A percentile compares a stretch with the other conserved stretches of the same genome.
Conservation (phyloP, 2,888 invertebrate species). For the Germaria angustata region DNA sequence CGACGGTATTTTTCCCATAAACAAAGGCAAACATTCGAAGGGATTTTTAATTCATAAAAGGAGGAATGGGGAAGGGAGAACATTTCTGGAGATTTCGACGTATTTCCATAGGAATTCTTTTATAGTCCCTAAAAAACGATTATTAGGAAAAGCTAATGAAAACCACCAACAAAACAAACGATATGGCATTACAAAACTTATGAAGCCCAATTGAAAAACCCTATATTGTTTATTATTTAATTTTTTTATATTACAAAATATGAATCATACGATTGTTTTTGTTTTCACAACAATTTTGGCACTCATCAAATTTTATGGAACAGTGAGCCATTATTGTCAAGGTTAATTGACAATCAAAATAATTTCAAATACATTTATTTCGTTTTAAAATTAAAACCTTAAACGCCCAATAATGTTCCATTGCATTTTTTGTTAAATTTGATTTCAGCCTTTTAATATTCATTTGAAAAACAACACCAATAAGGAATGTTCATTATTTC, state of each 20-base stretch:
- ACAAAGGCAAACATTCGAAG: no score
- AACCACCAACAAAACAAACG: no score
- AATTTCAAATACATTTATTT: background rate
- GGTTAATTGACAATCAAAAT: slow-evolving; percentile 26
- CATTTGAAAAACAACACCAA: background rate
- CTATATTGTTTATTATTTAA: no score
- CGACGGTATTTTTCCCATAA: no score
- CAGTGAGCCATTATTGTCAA: slow-evolving; percentile 60
- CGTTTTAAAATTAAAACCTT: background rate
- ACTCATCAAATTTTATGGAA: slow-evolving; percentile 10
- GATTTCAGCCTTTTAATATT: background rate
- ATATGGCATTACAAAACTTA: no score
- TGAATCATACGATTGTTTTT: background rate
- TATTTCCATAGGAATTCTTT: no score
- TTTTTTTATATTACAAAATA: background rate
- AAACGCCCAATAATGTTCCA: slow-evolving; percentile 14
- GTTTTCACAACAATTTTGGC: background rate
- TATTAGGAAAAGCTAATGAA: no score
- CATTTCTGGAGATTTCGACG: no score
- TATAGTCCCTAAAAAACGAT: no score
- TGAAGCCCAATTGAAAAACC: background rate
- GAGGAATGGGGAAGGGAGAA: no score
- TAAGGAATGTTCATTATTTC: background rate
- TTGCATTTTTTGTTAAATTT: background rate
- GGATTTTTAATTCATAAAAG: no score